Evolutionary conservation across 2,888 invertebrate genomes (phyloP), one percentile per base, ranked within the genome.

Genomic region (Palloptera scutellata): DNA sequence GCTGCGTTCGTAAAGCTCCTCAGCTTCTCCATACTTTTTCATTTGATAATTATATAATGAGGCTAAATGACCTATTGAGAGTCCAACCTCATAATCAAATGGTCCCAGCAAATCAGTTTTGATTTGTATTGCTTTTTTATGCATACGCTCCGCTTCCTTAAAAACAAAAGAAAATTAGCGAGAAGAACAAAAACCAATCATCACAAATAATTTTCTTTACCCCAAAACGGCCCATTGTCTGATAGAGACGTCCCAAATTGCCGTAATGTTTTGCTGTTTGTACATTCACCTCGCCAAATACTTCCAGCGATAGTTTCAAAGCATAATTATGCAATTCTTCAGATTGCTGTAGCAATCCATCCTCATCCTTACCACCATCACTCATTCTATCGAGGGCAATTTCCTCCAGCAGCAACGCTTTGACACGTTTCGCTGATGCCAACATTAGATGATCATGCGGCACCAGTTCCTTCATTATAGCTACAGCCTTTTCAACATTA

Each of bases 201-300:
- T 59, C 30, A 17, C 2, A 64, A 51, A 42, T 10, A 41, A 2
- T 53, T 19, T 48, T 55, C 69, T 70, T 74, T 79, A 93, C 93
- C 86, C 91, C 88, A 84, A 91, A 96, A 81, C 91, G 90, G 80
- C 90, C 90, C 96, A 97, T 96, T 80, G 95, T 95, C 86, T 97
- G 97, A 86, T 96, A 97, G 13, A 97, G 88, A 13, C 97, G 87
- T 66, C 97, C 97, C 61, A 97, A 88, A 87, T 97, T 97, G 12
- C 97, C 97, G 85, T 96, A 97, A 85, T 96, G 96, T 82, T 97
- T 97, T 62, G 97, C 96, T 0, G 96, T 96, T 87, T 97, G 96
- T 48, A 97, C 95, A 86, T 97, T 97, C 81, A 91, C 90, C 85
- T 96, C 96, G 0, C 97, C 97, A 83, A 96, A 96, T 0, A 93